Conservation (phyloP, 2,113 vertebrate genomes). For the Geothlypis trichas region DNA sequence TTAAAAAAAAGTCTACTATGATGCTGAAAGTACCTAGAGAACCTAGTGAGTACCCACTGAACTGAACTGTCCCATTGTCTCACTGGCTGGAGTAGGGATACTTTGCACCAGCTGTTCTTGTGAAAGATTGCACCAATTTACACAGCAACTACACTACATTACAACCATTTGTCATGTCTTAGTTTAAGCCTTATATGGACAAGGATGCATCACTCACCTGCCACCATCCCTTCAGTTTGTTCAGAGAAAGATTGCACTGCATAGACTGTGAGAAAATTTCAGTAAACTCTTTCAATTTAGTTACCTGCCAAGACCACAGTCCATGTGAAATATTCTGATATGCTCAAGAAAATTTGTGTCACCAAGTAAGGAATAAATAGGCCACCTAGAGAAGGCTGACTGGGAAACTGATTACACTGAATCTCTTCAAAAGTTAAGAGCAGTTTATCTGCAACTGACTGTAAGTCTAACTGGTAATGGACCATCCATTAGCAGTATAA, state of each 20-base stretch:
- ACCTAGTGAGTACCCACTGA: background rate
- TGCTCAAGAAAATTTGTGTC: background rate
- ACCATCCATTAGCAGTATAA: background rate
- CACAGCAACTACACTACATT: background rate
- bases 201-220: background rate
- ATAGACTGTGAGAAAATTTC: background rate
- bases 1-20: background rate
- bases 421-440: background rate
- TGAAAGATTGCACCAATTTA: background rate
- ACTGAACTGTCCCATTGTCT: background rate
- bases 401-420: background rate
- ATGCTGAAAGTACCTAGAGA: background rate
- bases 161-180: background rate
- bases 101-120: background rate
- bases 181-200: background rate
- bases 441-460: background rate
- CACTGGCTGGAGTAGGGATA: background rate
- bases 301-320: background rate
- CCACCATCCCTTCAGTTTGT: background rate
- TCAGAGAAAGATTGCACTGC: background rate
- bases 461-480: background rate
- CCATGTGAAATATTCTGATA: background rate
- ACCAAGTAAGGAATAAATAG: background rate
- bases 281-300: background rate
- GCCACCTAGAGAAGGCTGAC: background rate